Conservation (phyloP, 1,140 invertebrate genomes). For the Battus philenor region DNA sequence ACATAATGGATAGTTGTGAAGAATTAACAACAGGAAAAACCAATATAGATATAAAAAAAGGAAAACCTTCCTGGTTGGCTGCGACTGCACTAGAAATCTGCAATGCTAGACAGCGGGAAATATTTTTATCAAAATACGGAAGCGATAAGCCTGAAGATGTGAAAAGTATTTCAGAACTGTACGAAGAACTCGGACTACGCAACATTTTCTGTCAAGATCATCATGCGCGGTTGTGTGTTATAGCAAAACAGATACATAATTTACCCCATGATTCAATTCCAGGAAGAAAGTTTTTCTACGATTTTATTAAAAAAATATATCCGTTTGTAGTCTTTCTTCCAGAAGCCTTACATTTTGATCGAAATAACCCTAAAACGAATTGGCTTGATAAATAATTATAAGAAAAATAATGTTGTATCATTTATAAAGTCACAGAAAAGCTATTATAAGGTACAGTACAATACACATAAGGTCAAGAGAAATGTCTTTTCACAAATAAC, state of each 20-base stretch:
- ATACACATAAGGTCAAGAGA: too few species aligned
- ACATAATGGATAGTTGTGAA: constrained; percentile 92
- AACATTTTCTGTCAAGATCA: not conserved
- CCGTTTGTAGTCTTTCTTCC: not conserved
- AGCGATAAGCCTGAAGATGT: constrained; percentile 78
- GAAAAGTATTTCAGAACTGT: not conserved
- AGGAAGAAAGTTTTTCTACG: not conserved
- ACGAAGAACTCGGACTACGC: not conserved
- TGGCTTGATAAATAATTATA: too few species aligned
- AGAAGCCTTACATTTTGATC: not conserved
- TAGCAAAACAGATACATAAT: not conserved
- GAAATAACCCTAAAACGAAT: too few species aligned
- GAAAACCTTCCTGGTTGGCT: constrained; percentile 94
- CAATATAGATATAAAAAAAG: constrained; percentile 91
- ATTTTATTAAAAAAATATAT: not conserved
- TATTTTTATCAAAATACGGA: constrained; percentile 86
- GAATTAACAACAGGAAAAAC: constrained; percentile 85
- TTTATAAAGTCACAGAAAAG: too few species aligned
- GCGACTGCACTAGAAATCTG: constrained; percentile 87
- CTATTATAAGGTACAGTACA: too few species aligned
- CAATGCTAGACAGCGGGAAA: constrained; percentile 79
- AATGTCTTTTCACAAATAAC: too few species aligned
- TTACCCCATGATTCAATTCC: not conserved
- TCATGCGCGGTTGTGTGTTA: too few species aligned
- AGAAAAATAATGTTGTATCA: too few species aligned